Percentiles rank a stretch among this genome's conserved stretches.
Conservation (phyloP, 92 coral and sea anemone species). For the Paramuricea clavata region DNA sequence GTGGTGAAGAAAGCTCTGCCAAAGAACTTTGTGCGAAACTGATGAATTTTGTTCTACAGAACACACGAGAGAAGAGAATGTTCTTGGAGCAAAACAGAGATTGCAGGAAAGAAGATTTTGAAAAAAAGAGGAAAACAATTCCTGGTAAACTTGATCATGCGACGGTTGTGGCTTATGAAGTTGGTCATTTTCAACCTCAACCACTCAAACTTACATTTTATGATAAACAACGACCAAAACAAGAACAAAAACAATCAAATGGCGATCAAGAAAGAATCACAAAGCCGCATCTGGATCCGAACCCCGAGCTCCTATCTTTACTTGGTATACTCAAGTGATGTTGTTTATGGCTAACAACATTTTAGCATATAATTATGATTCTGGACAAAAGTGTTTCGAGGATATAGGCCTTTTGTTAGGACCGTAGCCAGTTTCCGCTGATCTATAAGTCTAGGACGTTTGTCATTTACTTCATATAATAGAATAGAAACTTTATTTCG, state of each 20-base stretch:
- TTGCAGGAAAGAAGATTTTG: conserved; percentile 57
- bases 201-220: conserved; percentile 73
- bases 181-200: conserved; percentile 80
- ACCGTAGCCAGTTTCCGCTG: no score
- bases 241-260: neutral
- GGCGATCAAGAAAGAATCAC: neutral
- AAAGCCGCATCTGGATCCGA: neutral
- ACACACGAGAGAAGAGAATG: conserved; percentile 81
- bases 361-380: conserved; percentile 73
- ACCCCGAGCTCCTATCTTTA: neutral
- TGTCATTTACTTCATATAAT: no score
- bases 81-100: conserved; percentile 72
- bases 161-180: conserved; percentile 96
- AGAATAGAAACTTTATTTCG: no score
- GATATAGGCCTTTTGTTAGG: conserved; percentile 58
- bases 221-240: conserved; percentile 37
- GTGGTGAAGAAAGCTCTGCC: conserved; percentile 82
- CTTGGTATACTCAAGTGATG: conserved; percentile 5
- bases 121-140: conserved; percentile 75
- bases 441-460: no score
- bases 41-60: conserved; percentile 77
- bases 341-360: neutral
- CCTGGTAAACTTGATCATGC: conserved; percentile 99
- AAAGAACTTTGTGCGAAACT: conserved; percentile 91
- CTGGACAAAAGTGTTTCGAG: conserved; percentile 77